Conservation (phyloP, 2,797 vertebrate species). For the Catamblyrhynchus diadema region DNA sequence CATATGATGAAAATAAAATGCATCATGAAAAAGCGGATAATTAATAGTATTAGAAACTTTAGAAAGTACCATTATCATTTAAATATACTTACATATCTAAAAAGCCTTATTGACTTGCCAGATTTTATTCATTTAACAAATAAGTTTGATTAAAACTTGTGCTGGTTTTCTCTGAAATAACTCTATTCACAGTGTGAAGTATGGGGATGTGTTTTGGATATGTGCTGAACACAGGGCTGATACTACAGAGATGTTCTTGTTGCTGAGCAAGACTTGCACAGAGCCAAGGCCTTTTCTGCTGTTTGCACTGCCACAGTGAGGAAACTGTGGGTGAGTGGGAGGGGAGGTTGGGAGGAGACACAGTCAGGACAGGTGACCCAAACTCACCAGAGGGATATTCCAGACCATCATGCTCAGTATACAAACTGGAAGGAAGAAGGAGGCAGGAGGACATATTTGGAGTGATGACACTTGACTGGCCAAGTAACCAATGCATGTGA, state of each 20-base stretch:
- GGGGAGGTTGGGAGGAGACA: background rate
- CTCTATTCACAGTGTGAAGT: background rate
- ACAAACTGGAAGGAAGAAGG: background rate
- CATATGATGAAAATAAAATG: background rate
- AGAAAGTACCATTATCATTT: background rate
- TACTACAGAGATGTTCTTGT: background rate
- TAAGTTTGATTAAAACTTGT: background rate
- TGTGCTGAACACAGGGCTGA: background rate
- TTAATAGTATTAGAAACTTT: background rate
- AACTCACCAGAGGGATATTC: background rate
- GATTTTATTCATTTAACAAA: background rate
- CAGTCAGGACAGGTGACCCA: background rate
- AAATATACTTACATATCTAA: background rate
- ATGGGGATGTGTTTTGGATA: background rate
- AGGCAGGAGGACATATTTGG: no score
- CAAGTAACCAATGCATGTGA: background rate
- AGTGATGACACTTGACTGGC: rapidly evolving
- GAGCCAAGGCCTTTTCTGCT: background rate
- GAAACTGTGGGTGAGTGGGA: rapidly evolving
- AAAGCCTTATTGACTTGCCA: background rate
- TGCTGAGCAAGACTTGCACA: background rate
- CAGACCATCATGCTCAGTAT: background rate
- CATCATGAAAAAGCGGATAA: background rate
- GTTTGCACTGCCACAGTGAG: rapidly evolving
- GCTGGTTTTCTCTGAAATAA: background rate